Evolutionary conservation across 2,888 invertebrate species (phyloP).

Genomic region (Idaea dimidiata): DNA sequence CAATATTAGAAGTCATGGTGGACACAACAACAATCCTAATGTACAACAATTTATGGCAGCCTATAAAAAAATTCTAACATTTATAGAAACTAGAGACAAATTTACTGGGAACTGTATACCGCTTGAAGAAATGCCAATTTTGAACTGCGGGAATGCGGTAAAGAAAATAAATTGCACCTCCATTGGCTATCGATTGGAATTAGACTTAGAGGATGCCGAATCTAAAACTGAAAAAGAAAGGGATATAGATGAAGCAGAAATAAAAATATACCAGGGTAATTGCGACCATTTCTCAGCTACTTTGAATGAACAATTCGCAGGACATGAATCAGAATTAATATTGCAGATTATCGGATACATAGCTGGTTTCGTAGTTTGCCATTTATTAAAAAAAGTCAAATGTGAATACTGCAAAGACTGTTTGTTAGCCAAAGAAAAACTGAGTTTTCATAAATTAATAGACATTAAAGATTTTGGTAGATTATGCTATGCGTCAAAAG

Average conservation of each 20-base stretch:
- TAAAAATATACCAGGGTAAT: slow-evolving; percentile 9
- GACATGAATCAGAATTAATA: slow-evolving; percentile 7
- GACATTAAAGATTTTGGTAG: slow-evolving; percentile 20
- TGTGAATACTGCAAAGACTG: slow-evolving; percentile 15
- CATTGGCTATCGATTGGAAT: neutral
- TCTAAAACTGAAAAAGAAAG: neutral
- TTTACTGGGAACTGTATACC: slow-evolving; percentile 13
- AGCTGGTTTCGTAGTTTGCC: slow-evolving; percentile 13
- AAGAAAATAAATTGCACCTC: slow-evolving; percentile 12
- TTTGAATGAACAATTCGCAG: slow-evolving; percentile 8
- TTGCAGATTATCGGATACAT: slow-evolving; percentile 21
- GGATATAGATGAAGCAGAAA: slow-evolving; percentile 3
- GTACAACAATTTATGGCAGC: slow-evolving; percentile 17
- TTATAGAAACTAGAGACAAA: slow-evolving; percentile 11
- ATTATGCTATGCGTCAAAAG: slow-evolving; percentile 16
- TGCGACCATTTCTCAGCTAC: slow-evolving; percentile 8
- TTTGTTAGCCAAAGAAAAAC: slow-evolving; percentile 7
- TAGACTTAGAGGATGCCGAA: slow-evolving; percentile 7
- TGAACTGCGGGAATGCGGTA: slow-evolving; percentile 10
- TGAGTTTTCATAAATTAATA: slow-evolving; percentile 19
- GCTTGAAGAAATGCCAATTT: slow-evolving; percentile 14
- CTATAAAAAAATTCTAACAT: slow-evolving; percentile 18
- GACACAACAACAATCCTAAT: slow-evolving; percentile 25
- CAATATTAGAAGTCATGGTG: slow-evolving; percentile 21
- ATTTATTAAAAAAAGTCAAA: slow-evolving; percentile 12